Percentiles rank a stretch among this genome's conserved stretches.
Evolutionary conservation across 2,888 invertebrate genomes (phyloP).

Genomic region (Orthosia incerta): DNA sequence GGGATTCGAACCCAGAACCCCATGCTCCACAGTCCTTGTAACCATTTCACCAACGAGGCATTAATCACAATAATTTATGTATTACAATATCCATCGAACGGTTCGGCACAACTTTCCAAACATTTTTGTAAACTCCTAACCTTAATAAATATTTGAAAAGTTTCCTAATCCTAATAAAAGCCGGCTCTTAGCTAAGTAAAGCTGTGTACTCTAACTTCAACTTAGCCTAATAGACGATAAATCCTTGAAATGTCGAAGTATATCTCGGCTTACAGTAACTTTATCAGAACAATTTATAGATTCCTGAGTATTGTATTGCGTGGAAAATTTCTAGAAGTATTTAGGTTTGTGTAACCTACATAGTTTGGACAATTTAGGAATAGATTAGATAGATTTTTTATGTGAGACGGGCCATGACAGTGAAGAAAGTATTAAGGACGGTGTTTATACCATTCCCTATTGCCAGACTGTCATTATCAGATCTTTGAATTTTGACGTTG

Average conservation of each 20-base stretch:
- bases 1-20: neutral
- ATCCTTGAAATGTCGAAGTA: conserved; percentile 49
- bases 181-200: conserved; percentile 46
- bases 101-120: neutral
- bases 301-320: conserved; percentile 25
- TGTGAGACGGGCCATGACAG: neutral
- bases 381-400: neutral
- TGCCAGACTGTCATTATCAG: no score
- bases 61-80: neutral
- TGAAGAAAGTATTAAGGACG: neutral
- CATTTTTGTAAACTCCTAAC: neutral
- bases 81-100: neutral
- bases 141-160: conserved; percentile 27
- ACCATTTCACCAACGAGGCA: neutral
- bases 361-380: neutral
- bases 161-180: conserved; percentile 46
- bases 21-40: neutral
- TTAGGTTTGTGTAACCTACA: neutral
- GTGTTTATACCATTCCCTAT: no score
- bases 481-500: no score
- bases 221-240: conserved; percentile 50
- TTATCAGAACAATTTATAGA: conserved; percentile 48
- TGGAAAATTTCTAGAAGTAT: neutral
- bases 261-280: conserved; percentile 48
- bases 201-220: conserved; percentile 44